Base-by-base conservation (phyloP, 2,797 vertebrate genomes). In the Melopsittacus undulatus region DNA sequence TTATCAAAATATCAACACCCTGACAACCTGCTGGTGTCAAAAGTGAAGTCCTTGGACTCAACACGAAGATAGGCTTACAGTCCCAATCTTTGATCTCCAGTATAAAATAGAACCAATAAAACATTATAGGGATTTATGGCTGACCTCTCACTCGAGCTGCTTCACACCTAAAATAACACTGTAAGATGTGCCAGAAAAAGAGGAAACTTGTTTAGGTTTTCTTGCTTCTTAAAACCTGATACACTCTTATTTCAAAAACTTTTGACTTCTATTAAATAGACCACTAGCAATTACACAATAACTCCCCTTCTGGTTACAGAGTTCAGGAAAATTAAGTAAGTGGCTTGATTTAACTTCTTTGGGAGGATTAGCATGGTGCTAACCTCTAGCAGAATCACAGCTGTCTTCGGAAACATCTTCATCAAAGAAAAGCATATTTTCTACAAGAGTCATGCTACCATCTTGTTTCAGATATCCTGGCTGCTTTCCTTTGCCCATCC, bases 141-240 rank as follows among this genome's bases (percentile, higher is more conserved):
- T 84, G 74, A 97, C 95, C 97, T 98, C 97, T 97, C 96, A 95
- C 88, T 97, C 0, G 45, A 97, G 96, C 97, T 97, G 95, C 94
- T 97, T 98, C 97, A 97, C 98, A 98, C 98, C 97, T 98, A 98
- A 98, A 98, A 98, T 95, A 98, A 98, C 98, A 98, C 32, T 21
- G 24, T 36, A 48, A 75, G 59, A 92, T 54, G 64, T 96, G 97
- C 98, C 97, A 97, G 87, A 56, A 95, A 95, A 95, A 93, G 97
- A 97, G 89, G 97, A 95, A 96, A 94, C 86, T 97, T 97, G 96
- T 97, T 97, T 97, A 97, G 92, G 94, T 94, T 98, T 97, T 96
- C 97, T 97, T 94, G 91, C 92, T 97, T 97, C 95, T 94, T 97
- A 97, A 96, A 97, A 97, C 84, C 70, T 83, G 97, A 97, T 97